phyloP scores from a whole-genome alignment of 1,140 invertebrate genomes.

The Plutomurus gul region DNA sequence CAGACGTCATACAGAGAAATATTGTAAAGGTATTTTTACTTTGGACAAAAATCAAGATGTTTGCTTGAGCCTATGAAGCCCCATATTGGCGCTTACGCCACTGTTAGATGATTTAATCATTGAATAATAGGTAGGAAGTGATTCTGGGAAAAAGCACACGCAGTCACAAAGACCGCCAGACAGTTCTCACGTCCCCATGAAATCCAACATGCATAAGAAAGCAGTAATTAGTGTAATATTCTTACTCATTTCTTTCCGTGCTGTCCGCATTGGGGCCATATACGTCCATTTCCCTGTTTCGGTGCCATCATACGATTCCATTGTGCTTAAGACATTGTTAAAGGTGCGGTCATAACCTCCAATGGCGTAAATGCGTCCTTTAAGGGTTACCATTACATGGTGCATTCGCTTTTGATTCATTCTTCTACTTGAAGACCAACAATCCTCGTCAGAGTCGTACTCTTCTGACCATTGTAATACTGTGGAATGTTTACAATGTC shows the following conservation, averaged over 20 bases:
- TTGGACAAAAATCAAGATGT: too few species aligned
- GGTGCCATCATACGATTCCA: not conserved
- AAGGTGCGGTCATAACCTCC: not conserved
- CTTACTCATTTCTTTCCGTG: slow-evolving; percentile 9
- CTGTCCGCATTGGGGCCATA: not conserved
- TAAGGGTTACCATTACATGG: not conserved
- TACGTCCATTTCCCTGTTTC: not conserved
- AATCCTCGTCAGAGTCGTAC: not conserved
- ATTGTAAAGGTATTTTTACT: too few species aligned
- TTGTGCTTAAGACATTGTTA: not conserved
- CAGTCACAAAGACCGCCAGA: too few species aligned
- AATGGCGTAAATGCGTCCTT: not conserved
- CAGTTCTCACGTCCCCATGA: too few species aligned
- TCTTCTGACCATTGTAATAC: not conserved
- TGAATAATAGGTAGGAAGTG: too few species aligned
- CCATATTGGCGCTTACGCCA: too few species aligned
- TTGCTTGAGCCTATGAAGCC: too few species aligned
- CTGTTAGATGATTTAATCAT: too few species aligned
- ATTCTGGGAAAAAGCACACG: too few species aligned
- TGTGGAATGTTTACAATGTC: not conserved
- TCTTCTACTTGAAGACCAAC: not conserved
- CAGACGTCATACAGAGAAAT: too few species aligned
- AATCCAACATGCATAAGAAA: not conserved
- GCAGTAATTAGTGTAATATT: not conserved
- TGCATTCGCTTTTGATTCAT: not conserved